Evolutionary conservation across 2,888 invertebrate species (phyloP).

Genomic region (Bugulina stolonifera): DNA sequence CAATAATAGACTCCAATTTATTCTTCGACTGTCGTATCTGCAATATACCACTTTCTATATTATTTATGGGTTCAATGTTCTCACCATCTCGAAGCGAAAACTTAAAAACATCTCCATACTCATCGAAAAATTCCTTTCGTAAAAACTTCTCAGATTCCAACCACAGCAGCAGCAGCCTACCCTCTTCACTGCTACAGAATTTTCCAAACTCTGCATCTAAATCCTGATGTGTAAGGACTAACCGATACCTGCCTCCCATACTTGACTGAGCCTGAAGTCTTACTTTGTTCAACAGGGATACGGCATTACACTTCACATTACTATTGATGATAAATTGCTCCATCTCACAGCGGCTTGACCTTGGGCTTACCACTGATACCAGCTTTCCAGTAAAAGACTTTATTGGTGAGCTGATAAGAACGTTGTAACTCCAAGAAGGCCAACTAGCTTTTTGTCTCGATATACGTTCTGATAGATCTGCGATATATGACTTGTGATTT

Average conservation of each 20-base stretch:
- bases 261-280: background rate
- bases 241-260: background rate
- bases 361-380: background rate
- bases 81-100: background rate
- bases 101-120: background rate
- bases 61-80: background rate
- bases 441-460: slow-evolving; percentile 10
- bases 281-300: background rate
- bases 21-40: background rate
- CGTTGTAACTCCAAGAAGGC: slow-evolving; percentile 6
- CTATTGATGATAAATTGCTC: background rate
- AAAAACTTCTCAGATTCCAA: slow-evolving; percentile 12
- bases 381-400: background rate
- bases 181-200: background rate
- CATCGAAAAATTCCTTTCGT: background rate
- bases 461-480: background rate
- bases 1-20: background rate
- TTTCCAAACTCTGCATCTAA: background rate
- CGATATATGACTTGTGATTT: background rate
- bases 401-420: background rate
- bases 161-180: background rate
- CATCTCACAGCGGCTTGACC: background rate
- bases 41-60: background rate
- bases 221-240: background rate
- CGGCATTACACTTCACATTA: background rate